Evolutionary conservation across 2,113 vertebrate genomes (phyloP).

Genomic region (Prietella phreatophila): DNA sequence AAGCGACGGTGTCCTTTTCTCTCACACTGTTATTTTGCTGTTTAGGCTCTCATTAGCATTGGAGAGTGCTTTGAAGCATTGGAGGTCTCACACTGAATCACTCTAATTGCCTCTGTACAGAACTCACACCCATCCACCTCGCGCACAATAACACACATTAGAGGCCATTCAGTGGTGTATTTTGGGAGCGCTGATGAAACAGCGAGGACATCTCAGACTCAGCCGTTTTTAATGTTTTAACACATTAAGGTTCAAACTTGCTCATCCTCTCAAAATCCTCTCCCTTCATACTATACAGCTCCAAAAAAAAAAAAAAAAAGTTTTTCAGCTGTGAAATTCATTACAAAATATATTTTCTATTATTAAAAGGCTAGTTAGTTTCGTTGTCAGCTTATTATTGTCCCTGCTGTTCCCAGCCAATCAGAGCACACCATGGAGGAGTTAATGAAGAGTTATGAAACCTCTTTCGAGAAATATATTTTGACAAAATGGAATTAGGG

Average conservation of each 20-base stretch:
- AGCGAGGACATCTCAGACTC: background rate
- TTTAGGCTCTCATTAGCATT: conserved; percentile 3
- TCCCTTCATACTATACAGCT: background rate
- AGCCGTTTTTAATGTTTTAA: background rate
- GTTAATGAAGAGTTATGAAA: background rate
- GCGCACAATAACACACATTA: conserved; percentile 32
- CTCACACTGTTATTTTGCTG: conserved; percentile 1
- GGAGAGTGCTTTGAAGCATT: background rate
- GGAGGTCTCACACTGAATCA: background rate
- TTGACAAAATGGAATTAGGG: background rate
- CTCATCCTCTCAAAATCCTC: background rate
- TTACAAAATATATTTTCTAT: background rate
- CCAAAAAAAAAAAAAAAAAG: no score
- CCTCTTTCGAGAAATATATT: background rate
- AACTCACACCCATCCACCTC: conserved; percentile 7
- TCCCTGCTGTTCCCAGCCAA: no score
- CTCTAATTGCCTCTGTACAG: conserved; percentile 8
- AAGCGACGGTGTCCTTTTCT: background rate
- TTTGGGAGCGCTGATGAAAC: background rate
- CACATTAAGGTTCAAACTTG: background rate
- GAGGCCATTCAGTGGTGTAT: conserved; percentile 1
- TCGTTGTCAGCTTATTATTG: background rate
- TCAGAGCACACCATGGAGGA: background rate
- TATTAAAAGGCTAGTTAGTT: background rate
- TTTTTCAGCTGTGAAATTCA: no score